Conservation (phyloP, 2,888 invertebrate species). For the Epirrhoe tristata region DNA sequence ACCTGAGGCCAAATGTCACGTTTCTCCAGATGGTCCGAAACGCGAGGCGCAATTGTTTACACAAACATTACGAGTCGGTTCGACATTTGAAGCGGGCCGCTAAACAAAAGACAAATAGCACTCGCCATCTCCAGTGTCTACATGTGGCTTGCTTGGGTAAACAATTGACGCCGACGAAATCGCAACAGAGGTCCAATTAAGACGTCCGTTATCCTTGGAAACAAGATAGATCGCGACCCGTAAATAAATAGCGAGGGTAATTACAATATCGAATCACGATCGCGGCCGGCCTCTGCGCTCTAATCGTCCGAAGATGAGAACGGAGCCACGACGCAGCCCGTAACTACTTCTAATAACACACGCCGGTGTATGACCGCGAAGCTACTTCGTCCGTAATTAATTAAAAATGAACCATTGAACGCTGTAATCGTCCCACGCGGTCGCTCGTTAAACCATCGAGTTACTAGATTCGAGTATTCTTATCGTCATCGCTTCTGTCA, state of each 20-base stretch:
- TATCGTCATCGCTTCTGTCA: slow-evolving; percentile 81
- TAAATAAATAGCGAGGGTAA: slow-evolving; percentile 79
- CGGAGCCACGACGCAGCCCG: slow-evolving; percentile 61
- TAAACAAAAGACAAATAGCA: slow-evolving; percentile 83
- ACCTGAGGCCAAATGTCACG: slow-evolving; percentile 79
- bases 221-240: slow-evolving; percentile 69
- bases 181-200: slow-evolving; percentile 79
- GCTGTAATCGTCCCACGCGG: slow-evolving; percentile 75
- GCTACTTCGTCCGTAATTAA: slow-evolving; percentile 68
- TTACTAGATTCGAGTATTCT: slow-evolving; percentile 68
- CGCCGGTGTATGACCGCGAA: slow-evolving; percentile 52
- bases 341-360: slow-evolving; percentile 67
- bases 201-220: slow-evolving; percentile 78
- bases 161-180: slow-evolving; percentile 73
- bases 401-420: slow-evolving; percentile 75
- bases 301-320: slow-evolving; percentile 77
- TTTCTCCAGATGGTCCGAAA: slow-evolving; percentile 84
- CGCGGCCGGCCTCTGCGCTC: slow-evolving; percentile 66
- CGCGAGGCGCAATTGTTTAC: slow-evolving; percentile 77
- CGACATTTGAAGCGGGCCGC: slow-evolving; percentile 83
- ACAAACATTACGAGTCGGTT: slow-evolving; percentile 84
- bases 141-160: slow-evolving; percentile 63
- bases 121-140: slow-evolving; percentile 73
- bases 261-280: slow-evolving; percentile 83
- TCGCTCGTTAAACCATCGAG: slow-evolving; percentile 75